These are phyloP conservation scores for Tanaodytes sp. DNA, from an alignment of 2,888 invertebrate genomes.

Conservation along the genomic window DNA sequence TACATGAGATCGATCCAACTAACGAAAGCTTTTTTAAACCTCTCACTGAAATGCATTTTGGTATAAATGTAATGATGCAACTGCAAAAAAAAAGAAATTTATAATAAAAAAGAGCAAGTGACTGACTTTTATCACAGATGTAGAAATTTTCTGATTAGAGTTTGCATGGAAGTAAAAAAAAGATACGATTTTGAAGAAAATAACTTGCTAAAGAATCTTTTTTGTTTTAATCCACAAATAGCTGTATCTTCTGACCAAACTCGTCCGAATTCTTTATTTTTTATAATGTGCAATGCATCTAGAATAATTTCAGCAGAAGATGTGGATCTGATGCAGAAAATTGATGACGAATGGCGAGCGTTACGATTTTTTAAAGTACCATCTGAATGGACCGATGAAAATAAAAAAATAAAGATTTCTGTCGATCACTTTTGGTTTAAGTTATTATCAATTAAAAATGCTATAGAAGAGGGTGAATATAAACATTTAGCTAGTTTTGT, in stretches of 20 bases:
- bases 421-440: background rate
- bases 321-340: background rate
- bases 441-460: background rate
- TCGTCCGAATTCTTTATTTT: background rate
- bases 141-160: slow-evolving; percentile 20
- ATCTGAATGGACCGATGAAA: background rate
- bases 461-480: background rate
- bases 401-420: background rate
- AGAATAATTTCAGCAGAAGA: slow-evolving; percentile 1
- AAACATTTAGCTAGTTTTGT: background rate
- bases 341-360: background rate
- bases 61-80: slow-evolving; percentile 24
- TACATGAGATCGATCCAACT: slow-evolving; percentile 35
- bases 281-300: background rate
- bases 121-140: slow-evolving; percentile 8
- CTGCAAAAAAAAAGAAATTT: slow-evolving; percentile 25
- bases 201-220: slow-evolving; percentile 22
- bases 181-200: slow-evolving; percentile 30
- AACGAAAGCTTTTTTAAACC: slow-evolving; percentile 33
- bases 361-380: background rate
- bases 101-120: slow-evolving; percentile 14
- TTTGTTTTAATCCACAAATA: slow-evolving; percentile 28
- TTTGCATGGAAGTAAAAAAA: slow-evolving; percentile 23
- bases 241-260: background rate
- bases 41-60: slow-evolving; percentile 43